Evolutionary conservation across 2,113 vertebrate genomes (phyloP), one percentile per base, ranked within the genome.

Genomic region (Tichodroma muraria): DNA sequence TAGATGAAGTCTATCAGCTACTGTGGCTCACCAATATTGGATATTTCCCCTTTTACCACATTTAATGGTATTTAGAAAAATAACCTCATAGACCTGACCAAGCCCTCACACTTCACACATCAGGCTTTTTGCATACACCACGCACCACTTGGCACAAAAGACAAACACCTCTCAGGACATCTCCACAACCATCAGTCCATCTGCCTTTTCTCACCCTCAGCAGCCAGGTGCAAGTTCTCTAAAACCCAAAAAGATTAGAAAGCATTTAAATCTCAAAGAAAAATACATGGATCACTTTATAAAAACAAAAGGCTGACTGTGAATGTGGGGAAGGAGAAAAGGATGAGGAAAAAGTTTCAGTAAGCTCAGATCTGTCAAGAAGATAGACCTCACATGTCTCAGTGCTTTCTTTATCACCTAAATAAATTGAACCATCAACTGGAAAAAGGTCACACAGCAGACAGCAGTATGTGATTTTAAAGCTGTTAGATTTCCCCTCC

Each of bases 341-440:
- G 60, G 87, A 90, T 86, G 89, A 84, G 66, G 80, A 91, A 52
- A 90, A 90, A 88, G 90, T 88, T 96, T 85, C 92, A 88, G 40
- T 80, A 85, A 94, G 87, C 83, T 96, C 89, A 63, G 80, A 89
- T 93, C 91, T 85, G 92, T 96, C 91, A 96, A 49, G 90, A 94
- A 78, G 93, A 94, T 17, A 90, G 94, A 94, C 85, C 94, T 89
- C 92, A 81, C 78, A 95, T 95, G 95, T 87, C 92, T 94, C 87
- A 92, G 68, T 82, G 94, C 96, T 94, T 97, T 97, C 95, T 95
- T 95, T 92, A 96, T 95, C 82, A 90, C 94, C 95, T 96, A 96
- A 97, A 93, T 92, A 97, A 96, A 97, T 37, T 89, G 94, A 97
- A 95, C 95, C 94, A 96, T 96, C 95, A 90, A 83, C 90, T 97